Evolutionary conservation across 2,113 vertebrate genomes (phyloP).

Genomic region (Edolisoma coerulescens): DNA sequence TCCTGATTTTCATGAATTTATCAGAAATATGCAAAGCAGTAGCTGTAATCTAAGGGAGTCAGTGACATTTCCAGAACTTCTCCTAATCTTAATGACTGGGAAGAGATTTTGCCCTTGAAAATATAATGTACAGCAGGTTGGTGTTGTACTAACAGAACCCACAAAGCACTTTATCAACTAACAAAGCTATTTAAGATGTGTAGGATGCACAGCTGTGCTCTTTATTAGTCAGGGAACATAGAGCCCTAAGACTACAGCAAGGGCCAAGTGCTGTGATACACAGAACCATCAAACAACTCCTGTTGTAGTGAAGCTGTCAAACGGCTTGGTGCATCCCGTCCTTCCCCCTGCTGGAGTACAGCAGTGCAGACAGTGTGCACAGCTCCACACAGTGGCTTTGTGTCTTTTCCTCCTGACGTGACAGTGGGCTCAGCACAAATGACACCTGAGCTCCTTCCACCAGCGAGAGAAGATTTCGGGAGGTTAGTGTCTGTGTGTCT

Average conservation of each 20-base stretch:
- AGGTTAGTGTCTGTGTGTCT: neutral
- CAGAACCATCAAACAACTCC: neutral
- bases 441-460: neutral
- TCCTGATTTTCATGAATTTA: neutral
- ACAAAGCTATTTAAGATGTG: neutral
- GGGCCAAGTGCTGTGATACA: neutral
- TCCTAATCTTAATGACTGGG: neutral
- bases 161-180: neutral
- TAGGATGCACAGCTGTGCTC: neutral
- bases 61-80: neutral
- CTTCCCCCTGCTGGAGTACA: neutral
- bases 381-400: neutral
- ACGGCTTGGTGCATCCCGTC: neutral
- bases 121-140: neutral
- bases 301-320: neutral
- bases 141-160: neutral
- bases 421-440: neutral
- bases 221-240: neutral
- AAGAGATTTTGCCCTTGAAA: neutral
- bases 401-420: neutral
- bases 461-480: neutral
- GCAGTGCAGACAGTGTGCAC: neutral
- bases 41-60: neutral
- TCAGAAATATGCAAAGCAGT: neutral
- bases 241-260: neutral